phyloP scores from a whole-genome alignment of 2,113 vertebrate genomes.

The Andinoacara biseriatus region DNA sequence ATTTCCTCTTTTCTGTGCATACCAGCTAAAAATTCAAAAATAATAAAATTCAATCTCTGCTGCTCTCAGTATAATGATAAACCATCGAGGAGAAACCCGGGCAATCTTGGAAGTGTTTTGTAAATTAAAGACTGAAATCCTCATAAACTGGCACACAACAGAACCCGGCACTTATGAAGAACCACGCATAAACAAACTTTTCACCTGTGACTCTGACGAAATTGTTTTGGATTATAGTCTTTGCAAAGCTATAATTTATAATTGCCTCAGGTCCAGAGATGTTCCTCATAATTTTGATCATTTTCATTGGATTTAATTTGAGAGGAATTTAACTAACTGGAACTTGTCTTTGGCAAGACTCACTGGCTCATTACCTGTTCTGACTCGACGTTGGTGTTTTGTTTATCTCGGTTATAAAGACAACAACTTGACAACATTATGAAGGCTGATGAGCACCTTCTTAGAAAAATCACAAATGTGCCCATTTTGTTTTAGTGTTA shows the following conservation, averaged over 20 bases:
- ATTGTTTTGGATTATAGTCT: neutral
- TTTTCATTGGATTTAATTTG: slow-evolving; percentile 28
- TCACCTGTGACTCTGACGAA: neutral
- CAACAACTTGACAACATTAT: neutral
- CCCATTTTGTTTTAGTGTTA: neutral
- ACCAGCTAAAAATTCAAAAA: neutral
- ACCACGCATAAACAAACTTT: neutral
- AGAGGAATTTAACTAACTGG: slow-evolving; percentile 9
- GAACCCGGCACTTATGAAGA: neutral
- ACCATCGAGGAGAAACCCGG: neutral
- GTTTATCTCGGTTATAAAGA: neutral
- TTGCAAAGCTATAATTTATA: slow-evolving; percentile 1
- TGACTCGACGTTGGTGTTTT: slow-evolving; percentile 16
- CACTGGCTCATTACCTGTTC: neutral
- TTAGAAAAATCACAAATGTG: neutral
- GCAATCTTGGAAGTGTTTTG: neutral
- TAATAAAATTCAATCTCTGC: neutral
- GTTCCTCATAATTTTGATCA: neutral
- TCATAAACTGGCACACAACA: slow-evolving; percentile 1
- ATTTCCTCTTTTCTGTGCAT: neutral
- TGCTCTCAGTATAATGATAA: neutral
- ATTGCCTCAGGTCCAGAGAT: neutral
- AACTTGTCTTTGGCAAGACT: neutral
- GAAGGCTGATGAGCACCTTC: neutral
- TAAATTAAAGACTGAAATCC: slow-evolving; percentile 11